Evolutionary conservation across 2,888 invertebrate genomes (phyloP).

Genomic region (Diachrysia chrysitis): DNA sequence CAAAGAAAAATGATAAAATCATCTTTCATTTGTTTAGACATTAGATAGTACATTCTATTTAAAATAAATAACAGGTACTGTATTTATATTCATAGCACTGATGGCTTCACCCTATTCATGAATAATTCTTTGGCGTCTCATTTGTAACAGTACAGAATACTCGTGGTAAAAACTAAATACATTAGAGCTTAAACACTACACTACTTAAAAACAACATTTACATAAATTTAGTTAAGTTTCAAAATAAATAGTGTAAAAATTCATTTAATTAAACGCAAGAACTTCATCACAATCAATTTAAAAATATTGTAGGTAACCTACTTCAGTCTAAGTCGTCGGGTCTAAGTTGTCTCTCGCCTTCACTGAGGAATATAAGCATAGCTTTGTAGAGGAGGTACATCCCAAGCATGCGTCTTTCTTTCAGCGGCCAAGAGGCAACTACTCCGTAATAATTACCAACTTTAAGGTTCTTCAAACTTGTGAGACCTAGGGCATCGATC

Average conservation of each 20-base stretch:
- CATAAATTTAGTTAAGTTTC: slow-evolving; percentile 38
- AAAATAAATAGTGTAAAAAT: slow-evolving; percentile 47
- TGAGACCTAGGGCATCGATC: slow-evolving; percentile 95
- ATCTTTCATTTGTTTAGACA: neutral
- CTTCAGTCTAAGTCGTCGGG: slow-evolving; percentile 91
- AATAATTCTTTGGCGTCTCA: slow-evolving; percentile 56
- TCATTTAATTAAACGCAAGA: slow-evolving; percentile 57
- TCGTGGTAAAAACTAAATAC: slow-evolving; percentile 47
- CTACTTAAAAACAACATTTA: slow-evolving; percentile 40
- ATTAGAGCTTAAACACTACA: slow-evolving; percentile 59
- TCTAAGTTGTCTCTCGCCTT: slow-evolving; percentile 96
- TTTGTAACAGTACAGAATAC: slow-evolving; percentile 53
- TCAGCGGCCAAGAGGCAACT: slow-evolving; percentile 92
- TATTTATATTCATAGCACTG: slow-evolving; percentile 6
- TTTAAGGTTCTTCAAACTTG: slow-evolving; percentile 93
- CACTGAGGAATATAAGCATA: slow-evolving; percentile 94
- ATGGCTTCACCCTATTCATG: slow-evolving; percentile 39
- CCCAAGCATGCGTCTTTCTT: slow-evolving; percentile 93
- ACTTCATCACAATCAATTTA: slow-evolving; percentile 63
- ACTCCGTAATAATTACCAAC: slow-evolving; percentile 95
- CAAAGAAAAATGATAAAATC: neutral
- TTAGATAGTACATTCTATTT: neutral
- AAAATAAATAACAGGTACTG: slow-evolving; percentile 2
- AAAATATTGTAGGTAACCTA: slow-evolving; percentile 36
- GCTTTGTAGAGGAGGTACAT: slow-evolving; percentile 94